These are phyloP conservation scores for Pyralis farinalis DNA, from an alignment of 2,888 invertebrate genomes.

Conservation along the genomic window DNA sequence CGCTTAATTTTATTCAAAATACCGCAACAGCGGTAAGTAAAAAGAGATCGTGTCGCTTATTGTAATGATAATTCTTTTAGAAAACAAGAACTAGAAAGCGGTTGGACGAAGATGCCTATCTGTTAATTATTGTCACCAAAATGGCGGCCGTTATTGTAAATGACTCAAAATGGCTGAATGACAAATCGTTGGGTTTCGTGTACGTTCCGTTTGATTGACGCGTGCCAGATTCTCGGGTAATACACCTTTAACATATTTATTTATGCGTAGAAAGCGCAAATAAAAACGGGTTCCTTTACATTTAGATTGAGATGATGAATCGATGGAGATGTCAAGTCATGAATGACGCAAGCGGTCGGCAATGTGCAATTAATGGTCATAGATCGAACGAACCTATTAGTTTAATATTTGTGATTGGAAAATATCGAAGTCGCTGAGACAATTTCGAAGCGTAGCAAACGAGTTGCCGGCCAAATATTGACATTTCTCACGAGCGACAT, in stretches of 20 bases:
- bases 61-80: conserved; percentile 79
- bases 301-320: conserved; percentile 67
- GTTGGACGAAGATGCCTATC: conserved; percentile 68
- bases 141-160: conserved; percentile 70
- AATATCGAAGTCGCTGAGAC: conserved; percentile 77
- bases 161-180: conserved; percentile 71
- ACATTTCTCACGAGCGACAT: conserved; percentile 74
- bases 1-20: conserved; percentile 75
- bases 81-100: conserved; percentile 80
- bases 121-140: conserved; percentile 80
- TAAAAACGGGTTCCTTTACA: conserved; percentile 69
- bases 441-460: conserved; percentile 70
- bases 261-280: conserved; percentile 78
- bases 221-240: conserved; percentile 72
- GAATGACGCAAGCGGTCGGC: conserved; percentile 34
- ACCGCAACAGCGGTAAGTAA: conserved; percentile 75
- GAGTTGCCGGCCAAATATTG: conserved; percentile 65
- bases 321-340: conserved; percentile 35
- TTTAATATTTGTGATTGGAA: conserved; percentile 67
- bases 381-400: conserved; percentile 37
- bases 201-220: conserved; percentile 76
- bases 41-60: conserved; percentile 74
- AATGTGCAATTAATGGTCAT: conserved; percentile 30
- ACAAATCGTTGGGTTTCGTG: conserved; percentile 72
- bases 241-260: conserved; percentile 74